Base-by-base conservation (phyloP, 2,113 vertebrate genomes). In the Gallinago undulata region DNA sequence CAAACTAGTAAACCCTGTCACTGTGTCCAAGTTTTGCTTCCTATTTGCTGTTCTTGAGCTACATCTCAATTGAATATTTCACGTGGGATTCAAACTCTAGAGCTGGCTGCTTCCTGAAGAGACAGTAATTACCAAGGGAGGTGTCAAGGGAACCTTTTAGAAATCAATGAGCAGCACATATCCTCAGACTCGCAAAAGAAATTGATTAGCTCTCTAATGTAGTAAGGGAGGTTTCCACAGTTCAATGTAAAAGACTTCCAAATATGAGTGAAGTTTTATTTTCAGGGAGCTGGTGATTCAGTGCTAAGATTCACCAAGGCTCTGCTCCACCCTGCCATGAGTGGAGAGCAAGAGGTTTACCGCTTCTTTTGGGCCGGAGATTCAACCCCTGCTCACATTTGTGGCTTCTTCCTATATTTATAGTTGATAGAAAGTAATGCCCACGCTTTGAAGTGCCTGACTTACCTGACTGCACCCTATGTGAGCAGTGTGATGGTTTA, bases 131-230 rank as follows among this genome's bases (percentile, higher is more conserved):
- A 95, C 93, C 95, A 96, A 94, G 94, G 94, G 85, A 93, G 86
- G 86, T 85, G 69, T 94, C 97, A 94, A 69, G 95, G 95, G 96
- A 97, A 89, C 95, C 76, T 95, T 94, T 94, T 70, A 95, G 94
- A 96, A 97, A 96, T 97, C 97, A 96, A 96, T 97, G 94, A 95
- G 84, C 93, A 97, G 62, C 91, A 89, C 88, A 77, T 79, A 90
- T 91, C 39, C 79, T 84, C 84, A 94, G 90, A 84, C 85, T 86
- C 10, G 11, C 35, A 14, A 95, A 91, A 97, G 68, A 92, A 97
- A 97, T 96, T 95, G 94, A 97, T 97, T 95, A 92, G 78, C 91
- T 93, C 55, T 95, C 43, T 91, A 74, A 90, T 50, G 64, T 88
- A 86, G 57, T 92, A 93, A 89, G 76, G 73, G 77, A 93, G 74